These are phyloP conservation scores for Argyrosomus regius DNA, from an alignment of 2,797 vertebrate genomes.

Conservation along the genomic window DNA sequence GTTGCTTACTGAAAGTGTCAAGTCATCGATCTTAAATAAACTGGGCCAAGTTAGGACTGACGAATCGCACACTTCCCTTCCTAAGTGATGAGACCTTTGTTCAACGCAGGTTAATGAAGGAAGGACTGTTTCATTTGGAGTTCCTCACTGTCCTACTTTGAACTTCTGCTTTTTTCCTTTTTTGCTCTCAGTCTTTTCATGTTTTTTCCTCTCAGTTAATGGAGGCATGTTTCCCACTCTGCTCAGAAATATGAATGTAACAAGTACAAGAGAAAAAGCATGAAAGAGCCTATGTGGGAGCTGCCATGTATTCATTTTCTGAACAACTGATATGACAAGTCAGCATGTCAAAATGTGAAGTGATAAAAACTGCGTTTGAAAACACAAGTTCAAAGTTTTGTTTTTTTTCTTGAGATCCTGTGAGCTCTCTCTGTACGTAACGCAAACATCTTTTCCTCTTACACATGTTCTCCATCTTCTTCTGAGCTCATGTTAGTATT, in stretches of 20 bases:
- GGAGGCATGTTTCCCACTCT: constrained; percentile 2
- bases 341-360: constrained; percentile 20
- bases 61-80: not conserved
- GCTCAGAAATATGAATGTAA: constrained; percentile 30
- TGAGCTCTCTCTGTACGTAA: not conserved
- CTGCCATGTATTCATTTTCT: constrained; percentile 16
- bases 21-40: constrained; percentile 49
- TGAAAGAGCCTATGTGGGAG: constrained; percentile 19
- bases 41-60: not conserved
- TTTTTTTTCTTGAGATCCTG: not conserved
- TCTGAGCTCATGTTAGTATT: not conserved
- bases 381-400: constrained; percentile 22
- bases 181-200: not conserved
- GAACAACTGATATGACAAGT: constrained; percentile 28
- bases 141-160: not conserved
- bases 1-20: constrained; percentile 31
- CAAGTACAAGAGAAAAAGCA: not conserved
- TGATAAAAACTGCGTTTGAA: constrained; percentile 41
- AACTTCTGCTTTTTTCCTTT: not conserved
- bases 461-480: not conserved
- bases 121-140: not conserved
- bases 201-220: constrained; percentile 28
- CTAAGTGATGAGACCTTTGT: not conserved
- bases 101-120: not conserved
- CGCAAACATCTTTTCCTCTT: not conserved